Conservation (phyloP, 2,797 vertebrate genomes). For the Thaleichthys pacificus region DNA sequence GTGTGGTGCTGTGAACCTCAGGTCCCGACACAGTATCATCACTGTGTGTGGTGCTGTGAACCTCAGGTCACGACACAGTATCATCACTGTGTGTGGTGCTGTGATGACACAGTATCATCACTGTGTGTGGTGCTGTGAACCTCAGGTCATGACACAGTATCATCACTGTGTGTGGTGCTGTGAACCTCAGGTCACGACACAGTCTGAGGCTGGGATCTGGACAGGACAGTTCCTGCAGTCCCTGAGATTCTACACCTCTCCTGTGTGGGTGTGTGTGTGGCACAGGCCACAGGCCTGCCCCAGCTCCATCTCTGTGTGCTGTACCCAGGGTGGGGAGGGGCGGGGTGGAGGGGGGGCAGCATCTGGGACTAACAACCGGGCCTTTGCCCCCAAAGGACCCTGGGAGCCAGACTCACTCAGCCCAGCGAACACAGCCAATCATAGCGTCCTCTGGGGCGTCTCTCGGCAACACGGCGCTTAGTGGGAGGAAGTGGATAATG, state of each 20-base stretch:
- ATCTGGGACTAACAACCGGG: slow-evolving; percentile 71
- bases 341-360: slow-evolving; percentile 61
- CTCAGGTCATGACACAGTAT: too few species aligned
- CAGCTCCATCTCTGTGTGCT: slow-evolving; percentile 58
- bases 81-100: not conserved
- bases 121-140: slow-evolving; percentile 59
- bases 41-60: slow-evolving; percentile 43
- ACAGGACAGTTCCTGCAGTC: too few species aligned
- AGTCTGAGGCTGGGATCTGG: too few species aligned
- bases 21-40: too few species aligned
- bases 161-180: slow-evolving; percentile 65
- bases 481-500: slow-evolving; percentile 71
- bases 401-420: slow-evolving; percentile 68
- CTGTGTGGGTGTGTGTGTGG: not conserved
- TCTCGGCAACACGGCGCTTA: slow-evolving; percentile 63
- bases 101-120: slow-evolving; percentile 13
- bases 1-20: slow-evolving; percentile 50
- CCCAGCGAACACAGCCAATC: slow-evolving; percentile 55
- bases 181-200: too few species aligned
- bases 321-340: slow-evolving; percentile 60
- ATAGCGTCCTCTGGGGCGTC: slow-evolving; percentile 51
- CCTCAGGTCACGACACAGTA: slow-evolving; percentile 21
- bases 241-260: too few species aligned
- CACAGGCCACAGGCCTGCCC: not conserved
- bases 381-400: slow-evolving; percentile 45